Evolutionary conservation across 2,113 vertebrate genomes (phyloP).

Genomic region (Thryonomys swinderianus): DNA sequence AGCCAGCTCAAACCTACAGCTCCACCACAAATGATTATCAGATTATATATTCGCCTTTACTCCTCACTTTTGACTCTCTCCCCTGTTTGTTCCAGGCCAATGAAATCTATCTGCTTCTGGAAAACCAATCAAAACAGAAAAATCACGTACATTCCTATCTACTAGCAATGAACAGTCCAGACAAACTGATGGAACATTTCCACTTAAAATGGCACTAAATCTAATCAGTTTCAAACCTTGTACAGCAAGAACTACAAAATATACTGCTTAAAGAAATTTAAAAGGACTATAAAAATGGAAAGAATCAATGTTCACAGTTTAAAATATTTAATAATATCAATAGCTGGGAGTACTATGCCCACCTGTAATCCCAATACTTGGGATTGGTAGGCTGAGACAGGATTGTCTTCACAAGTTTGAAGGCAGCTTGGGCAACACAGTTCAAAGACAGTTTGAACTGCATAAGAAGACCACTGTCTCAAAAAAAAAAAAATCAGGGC

Average conservation of each 20-base stretch:
- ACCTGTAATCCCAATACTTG: not conserved
- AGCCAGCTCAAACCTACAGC: slow-evolving; percentile 92
- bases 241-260: not conserved
- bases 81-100: slow-evolving; percentile 49
- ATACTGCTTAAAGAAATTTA: not conserved
- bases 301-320: not conserved
- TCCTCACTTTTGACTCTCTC: not conserved
- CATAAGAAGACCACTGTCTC: no score
- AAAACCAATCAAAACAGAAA: not conserved
- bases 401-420: not conserved
- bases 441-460: no score
- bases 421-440: not conserved
- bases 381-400: not conserved
- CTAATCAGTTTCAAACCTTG: not conserved
- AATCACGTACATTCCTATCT: not conserved
- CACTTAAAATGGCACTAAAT: not conserved
- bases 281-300: not conserved
- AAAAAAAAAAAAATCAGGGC: no score
- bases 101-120: slow-evolving; percentile 62
- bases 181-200: not conserved
- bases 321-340: not conserved
- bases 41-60: not conserved
- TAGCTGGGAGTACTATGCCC: not conserved
- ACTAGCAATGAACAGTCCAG: not conserved
- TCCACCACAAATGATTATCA: slow-evolving; percentile 90